Conservation (phyloP, 2,113 vertebrate species). For the Thunnus thynnus region DNA sequence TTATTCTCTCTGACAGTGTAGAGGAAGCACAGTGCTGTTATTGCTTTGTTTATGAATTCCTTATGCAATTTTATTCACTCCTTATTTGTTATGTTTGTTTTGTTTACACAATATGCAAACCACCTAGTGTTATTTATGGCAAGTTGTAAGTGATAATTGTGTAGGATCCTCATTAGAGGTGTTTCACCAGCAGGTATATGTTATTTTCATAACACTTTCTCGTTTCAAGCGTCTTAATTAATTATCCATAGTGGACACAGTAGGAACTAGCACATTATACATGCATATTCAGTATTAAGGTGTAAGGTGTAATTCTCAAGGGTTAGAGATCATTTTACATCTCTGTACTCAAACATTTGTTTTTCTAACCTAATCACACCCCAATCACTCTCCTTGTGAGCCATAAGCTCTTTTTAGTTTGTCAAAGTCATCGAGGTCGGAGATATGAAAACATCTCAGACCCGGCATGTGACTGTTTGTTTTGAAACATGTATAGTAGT, state of each 20-base stretch:
- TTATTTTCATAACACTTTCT: conserved; percentile 23
- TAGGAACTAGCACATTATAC: neutral
- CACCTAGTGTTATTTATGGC: conserved; percentile 54
- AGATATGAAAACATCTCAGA: conserved; percentile 67
- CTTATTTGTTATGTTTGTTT: conserved; percentile 55
- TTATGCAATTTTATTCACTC: conserved; percentile 35
- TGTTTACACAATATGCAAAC: conserved; percentile 65
- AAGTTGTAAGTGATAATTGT: conserved; percentile 39
- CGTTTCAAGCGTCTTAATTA: neutral
- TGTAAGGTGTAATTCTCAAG: neutral
- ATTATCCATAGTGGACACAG: neutral
- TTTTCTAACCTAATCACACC: conserved; percentile 21
- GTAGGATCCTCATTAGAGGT: conserved; percentile 59
- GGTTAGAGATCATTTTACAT: neutral
- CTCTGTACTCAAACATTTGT: conserved; percentile 5
- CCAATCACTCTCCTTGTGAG: neutral
- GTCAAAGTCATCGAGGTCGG: conserved; percentile 63
- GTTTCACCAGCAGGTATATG: conserved; percentile 34
- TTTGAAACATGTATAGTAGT: conserved; percentile 78
- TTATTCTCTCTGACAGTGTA: conserved; percentile 41
- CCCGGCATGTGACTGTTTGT: conserved; percentile 73
- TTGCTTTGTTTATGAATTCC: conserved; percentile 43
- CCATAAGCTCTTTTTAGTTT: conserved; percentile 40
- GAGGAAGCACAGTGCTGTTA: conserved; percentile 9
- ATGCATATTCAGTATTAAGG: neutral